Base-by-base conservation (phyloP, 1,140 invertebrate species). In the Leptopilina clavipes region DNA sequence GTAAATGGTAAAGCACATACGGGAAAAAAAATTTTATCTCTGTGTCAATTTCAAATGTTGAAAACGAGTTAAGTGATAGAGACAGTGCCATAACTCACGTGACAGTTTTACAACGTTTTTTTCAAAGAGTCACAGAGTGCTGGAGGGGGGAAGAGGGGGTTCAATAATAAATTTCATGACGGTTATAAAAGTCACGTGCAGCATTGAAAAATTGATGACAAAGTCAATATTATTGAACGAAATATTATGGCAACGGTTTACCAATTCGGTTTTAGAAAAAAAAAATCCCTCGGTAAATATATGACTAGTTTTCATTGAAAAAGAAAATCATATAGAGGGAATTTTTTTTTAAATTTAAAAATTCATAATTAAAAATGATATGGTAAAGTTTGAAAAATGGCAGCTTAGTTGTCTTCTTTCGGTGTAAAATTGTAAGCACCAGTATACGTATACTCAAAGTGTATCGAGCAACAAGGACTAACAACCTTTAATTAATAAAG, bases 401-500 rank as follows among this genome's bases (percentile, higher is more conserved):
- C 1, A 31, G 6, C 14, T 14, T n/a, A 65, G n/a, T 31, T 11
- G 7, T n/a, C 25, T 14, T n/a, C 25, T n/a, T 18, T 65, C 11
- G 59, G n/a, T 65, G 59, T 7, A 65, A 31, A 37, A 31, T 8
- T n/a, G 19, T 31, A n/a, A 65, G 25, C 59, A 31, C 3, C 25
- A 10, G 59, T 65, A 65, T 65, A 65, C 19, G n/a, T 65, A 65
- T 65, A 37, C 1, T 31, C 19, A 65, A 78, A 80, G 74, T 86
- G 84, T 89, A 88, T 88, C 84, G 81, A 87, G 86, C 83, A 88
- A 89, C 85, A 86, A 83, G 81, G 84, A 87, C 85, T 86, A 89
- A 89, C 85, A 85, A 81, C 84, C 86, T 88, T 88, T 89, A 89
- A 89, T 90, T 89, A 90, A 88, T 89, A 90, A 90, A 90, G 88